A percentile compares a stretch with the other conserved stretches of the same genome.
Conservation (phyloP, 2,113 vertebrate species). For the Zingel zingel region DNA sequence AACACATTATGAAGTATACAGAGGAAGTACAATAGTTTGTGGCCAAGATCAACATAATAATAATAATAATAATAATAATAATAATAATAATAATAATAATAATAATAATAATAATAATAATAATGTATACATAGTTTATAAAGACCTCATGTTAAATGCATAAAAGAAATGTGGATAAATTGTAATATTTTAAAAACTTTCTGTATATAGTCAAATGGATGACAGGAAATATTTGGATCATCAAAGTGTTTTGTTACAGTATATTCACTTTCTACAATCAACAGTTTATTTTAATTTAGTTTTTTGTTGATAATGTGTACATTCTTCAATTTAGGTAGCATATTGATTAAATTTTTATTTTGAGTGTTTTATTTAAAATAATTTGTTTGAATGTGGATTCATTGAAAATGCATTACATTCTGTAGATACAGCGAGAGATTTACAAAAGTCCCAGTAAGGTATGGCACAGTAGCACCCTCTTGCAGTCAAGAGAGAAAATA, state of each 20-base stretch:
- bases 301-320: slow-evolving; percentile 38
- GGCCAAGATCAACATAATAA: background rate
- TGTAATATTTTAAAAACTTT: slow-evolving; percentile 30
- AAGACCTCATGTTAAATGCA: background rate
- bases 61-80: background rate
- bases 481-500: slow-evolving; percentile 18
- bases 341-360: slow-evolving; percentile 43
- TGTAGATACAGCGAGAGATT: background rate
- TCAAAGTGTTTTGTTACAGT: background rate
- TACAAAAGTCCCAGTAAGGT: background rate
- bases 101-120: background rate
- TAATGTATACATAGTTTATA: slow-evolving; percentile 7
- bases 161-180: slow-evolving; percentile 21
- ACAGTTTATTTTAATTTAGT: background rate
- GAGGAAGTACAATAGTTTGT: background rate
- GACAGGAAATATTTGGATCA: background rate
- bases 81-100: background rate
- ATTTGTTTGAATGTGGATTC: background rate
- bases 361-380: background rate
- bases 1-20: background rate
- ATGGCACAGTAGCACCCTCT: slow-evolving; percentile 21
- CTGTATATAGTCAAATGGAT: slow-evolving; percentile 28
- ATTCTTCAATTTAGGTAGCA: slow-evolving; percentile 4
- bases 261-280: slow-evolving; percentile 10
- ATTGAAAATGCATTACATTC: background rate